phyloP scores from a whole-genome alignment of 2,797 vertebrate species.

The Cygnus olor region DNA sequence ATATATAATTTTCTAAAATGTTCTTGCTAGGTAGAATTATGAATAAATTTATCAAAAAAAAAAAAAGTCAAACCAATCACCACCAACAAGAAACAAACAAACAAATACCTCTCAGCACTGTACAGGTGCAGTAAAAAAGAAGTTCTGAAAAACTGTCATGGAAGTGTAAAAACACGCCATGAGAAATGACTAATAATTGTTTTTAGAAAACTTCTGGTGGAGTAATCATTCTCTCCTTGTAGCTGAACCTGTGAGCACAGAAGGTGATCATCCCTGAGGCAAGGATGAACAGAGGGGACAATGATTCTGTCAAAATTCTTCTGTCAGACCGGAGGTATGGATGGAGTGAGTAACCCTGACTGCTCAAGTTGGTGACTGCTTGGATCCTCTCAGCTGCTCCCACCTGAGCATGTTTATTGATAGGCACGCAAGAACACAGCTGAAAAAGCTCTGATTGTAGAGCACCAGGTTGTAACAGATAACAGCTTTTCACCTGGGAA shows the following conservation, averaged over 20 bases:
- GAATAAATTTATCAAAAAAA: not conserved
- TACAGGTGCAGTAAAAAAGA: not conserved
- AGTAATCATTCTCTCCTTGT: not conserved
- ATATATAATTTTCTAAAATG: not conserved
- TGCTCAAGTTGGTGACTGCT: not conserved
- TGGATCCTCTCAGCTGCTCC: not conserved
- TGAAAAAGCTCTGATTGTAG: not conserved
- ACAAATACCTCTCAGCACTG: not conserved
- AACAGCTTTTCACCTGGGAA: not conserved
- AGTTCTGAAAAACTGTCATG: not conserved
- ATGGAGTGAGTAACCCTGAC: not conserved
- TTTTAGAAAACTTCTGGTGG: not conserved
- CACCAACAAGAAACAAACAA: no score
- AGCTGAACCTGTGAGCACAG: not conserved
- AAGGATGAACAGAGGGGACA: not conserved
- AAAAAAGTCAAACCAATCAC: no score
- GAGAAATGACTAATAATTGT: not conserved
- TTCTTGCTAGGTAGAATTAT: not conserved
- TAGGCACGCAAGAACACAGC: not conserved
- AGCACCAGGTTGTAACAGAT: not conserved
- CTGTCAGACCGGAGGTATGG: rapidly evolving
- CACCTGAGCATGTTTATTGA: not conserved
- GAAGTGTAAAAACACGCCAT: not conserved
- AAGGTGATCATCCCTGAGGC: not conserved
- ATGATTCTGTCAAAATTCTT: not conserved